phyloP scores from a whole-genome alignment of 2,797 vertebrate genomes.

The Galagoides demidoff region DNA sequence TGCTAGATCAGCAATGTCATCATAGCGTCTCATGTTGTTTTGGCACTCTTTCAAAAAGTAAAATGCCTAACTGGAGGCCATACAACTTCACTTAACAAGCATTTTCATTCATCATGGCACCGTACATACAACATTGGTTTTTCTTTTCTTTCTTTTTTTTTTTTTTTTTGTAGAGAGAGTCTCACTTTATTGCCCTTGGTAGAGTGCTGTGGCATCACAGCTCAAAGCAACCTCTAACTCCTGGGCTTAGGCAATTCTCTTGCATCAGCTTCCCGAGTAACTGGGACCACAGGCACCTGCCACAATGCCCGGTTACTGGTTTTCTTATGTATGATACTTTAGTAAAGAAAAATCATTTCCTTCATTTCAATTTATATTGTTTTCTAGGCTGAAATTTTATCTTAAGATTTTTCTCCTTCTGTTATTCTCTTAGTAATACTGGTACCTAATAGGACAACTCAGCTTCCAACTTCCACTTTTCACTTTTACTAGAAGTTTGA shows the following conservation, averaged over 20 bases:
- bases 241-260: too few relatives aligned
- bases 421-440: neutral
- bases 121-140: neutral
- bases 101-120: neutral
- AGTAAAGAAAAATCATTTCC: neutral
- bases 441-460: neutral
- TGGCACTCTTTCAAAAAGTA: neutral
- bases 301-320: neutral
- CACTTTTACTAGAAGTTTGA: slow-evolving; percentile 28
- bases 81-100: neutral
- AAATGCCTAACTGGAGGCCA: neutral
- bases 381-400: neutral
- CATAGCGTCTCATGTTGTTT: neutral
- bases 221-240: too few relatives aligned
- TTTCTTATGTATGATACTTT: neutral
- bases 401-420: neutral
- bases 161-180: too few relatives aligned
- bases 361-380: slow-evolving; percentile 41
- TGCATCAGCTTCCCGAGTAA: too few relatives aligned
- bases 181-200: too few relatives aligned
- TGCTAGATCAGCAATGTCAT: neutral
- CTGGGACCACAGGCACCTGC: too few relatives aligned
- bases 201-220: too few relatives aligned
- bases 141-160: neutral
- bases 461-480: slow-evolving; percentile 23